Evolutionary conservation across 2,113 vertebrate genomes (phyloP).

Genomic region (Chlorodrepanis virens): DNA sequence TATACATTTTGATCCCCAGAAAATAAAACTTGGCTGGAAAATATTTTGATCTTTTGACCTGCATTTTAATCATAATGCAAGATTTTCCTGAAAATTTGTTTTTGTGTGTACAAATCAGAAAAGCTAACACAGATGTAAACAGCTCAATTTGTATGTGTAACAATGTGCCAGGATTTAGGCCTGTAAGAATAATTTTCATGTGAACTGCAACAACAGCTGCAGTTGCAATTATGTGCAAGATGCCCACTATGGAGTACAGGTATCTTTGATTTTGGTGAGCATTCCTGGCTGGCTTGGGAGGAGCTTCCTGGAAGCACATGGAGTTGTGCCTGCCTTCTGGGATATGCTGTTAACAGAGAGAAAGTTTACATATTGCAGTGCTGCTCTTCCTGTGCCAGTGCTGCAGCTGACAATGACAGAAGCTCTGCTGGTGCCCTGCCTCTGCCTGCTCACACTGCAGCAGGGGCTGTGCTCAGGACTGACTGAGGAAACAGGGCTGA

Average conservation of each 20-base stretch:
- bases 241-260: not conserved
- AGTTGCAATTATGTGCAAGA: not conserved
- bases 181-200: not conserved
- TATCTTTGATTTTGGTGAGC: not conserved
- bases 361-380: accelerated
- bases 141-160: not conserved
- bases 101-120: not conserved
- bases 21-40: not conserved
- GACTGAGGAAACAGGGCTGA: not conserved
- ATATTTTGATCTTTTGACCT: not conserved
- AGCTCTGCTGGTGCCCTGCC: not conserved
- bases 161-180: not conserved
- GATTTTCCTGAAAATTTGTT: not conserved
- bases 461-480: not conserved
- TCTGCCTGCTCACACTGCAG: not conserved
- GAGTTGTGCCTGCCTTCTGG: not conserved
- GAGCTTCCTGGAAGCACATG: not conserved
- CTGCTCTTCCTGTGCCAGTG: not conserved
- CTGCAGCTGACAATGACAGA: not conserved
- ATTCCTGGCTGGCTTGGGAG: not conserved
- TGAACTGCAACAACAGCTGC: not conserved
- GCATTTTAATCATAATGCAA: not conserved
- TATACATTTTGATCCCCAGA: not conserved
- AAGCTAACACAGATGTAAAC: not conserved
- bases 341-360: not conserved